Conservation (phyloP, 2,888 invertebrate species). For the Clostera curtula region DNA sequence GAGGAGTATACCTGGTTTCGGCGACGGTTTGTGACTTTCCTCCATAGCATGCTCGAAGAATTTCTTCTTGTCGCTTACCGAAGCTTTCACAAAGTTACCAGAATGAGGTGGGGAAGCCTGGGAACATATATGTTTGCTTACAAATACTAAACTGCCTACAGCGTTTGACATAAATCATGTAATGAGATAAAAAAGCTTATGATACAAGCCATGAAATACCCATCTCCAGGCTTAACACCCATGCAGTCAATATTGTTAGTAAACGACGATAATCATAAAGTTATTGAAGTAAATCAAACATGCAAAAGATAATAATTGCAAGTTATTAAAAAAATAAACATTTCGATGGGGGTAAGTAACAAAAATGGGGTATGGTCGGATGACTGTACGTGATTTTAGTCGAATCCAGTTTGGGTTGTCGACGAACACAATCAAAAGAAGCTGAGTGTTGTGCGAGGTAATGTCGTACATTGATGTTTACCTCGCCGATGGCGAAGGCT, state of each 20-base stretch:
- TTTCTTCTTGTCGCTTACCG: conserved; percentile 94
- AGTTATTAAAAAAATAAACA: conserved; percentile 54
- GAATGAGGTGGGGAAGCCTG: conserved; percentile 81
- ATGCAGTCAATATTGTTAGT: conserved; percentile 59
- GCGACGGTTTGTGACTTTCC: conserved; percentile 89
- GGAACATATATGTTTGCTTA: conserved; percentile 22
- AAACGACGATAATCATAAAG: conserved; percentile 35
- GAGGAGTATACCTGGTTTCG: conserved; percentile 85
- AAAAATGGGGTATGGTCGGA: conserved; percentile 51
- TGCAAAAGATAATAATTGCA: conserved; percentile 68
- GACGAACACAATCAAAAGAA: conserved; percentile 74
- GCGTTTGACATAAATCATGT: conserved; percentile 10
- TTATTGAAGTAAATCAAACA: conserved; percentile 51
- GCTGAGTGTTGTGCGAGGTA: conserved; percentile 59
- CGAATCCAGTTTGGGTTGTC: conserved; percentile 53
- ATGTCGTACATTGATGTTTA: conserved; percentile 67
- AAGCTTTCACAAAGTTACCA: conserved; percentile 85
- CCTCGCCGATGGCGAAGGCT: conserved; percentile 75
- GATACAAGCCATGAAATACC: conserved; percentile 62
- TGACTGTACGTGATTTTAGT: conserved; percentile 45
- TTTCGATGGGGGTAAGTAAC: conserved; percentile 45
- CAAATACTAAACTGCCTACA: conserved; percentile 11
- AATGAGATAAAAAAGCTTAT: conserved; percentile 60
- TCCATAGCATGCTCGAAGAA: conserved; percentile 98
- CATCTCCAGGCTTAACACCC: conserved; percentile 62